Conservation (phyloP, 2,797 vertebrate species). For the Catamblyrhynchus diadema region DNA sequence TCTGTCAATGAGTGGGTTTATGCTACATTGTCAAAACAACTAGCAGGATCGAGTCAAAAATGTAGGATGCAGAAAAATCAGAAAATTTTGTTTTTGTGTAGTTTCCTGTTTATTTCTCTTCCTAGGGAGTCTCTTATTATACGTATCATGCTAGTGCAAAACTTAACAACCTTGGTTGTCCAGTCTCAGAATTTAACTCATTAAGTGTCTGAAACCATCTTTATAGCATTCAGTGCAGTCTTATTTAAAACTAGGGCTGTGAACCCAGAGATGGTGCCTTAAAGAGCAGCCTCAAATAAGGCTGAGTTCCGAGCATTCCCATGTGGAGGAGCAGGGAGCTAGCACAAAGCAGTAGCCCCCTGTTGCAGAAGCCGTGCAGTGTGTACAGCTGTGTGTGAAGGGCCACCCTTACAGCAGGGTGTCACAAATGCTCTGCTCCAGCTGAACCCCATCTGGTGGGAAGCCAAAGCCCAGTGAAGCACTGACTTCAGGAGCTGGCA, state of each 20-base stretch:
- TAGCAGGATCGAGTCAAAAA: neutral
- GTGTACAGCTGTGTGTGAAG: neutral
- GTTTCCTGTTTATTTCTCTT: conserved; percentile 1
- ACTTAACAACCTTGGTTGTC: fast-evolving
- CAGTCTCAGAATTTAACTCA: neutral
- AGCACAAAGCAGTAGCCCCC: neutral
- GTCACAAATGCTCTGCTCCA: neutral
- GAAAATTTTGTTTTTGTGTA: neutral
- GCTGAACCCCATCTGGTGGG: neutral
- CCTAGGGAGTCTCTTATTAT: neutral
- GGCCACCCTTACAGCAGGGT: neutral
- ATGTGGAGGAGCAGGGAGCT: neutral
- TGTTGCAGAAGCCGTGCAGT: neutral
- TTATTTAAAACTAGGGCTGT: neutral
- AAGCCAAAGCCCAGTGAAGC: neutral
- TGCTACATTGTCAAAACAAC: conserved; percentile 5
- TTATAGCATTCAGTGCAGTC: neutral
- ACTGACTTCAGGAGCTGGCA: neutral
- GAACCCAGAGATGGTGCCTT: neutral
- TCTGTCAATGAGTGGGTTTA: conserved; percentile 39
- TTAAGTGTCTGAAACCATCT: neutral
- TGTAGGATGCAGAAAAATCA: neutral
- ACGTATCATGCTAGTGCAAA: neutral
- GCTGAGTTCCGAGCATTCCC: neutral
- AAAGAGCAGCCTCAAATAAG: neutral